Base-by-base conservation (phyloP, 1,140 invertebrate species). In the Drosophila lacteicornis region DNA sequence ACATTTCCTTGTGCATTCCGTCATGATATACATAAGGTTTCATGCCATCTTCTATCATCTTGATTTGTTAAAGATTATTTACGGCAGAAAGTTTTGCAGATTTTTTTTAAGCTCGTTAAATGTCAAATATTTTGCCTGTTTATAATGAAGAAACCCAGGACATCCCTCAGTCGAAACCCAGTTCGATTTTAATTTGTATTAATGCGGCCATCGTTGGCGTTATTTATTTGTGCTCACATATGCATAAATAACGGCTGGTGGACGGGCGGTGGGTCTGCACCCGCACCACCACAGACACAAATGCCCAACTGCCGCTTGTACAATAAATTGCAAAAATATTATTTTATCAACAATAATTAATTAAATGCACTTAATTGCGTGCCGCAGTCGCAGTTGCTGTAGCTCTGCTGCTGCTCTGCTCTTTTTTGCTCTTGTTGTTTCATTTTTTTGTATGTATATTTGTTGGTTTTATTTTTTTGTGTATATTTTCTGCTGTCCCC, bases 281-380 rank as follows among this genome's bases (percentile, higher is more conserved):
- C 8, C 45, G n/a, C 40, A 19, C 63, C 38, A 40, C 45, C 19
- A 42, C 77, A 38, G 51, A 53, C 77, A 58, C 59, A 49, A 68
- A 46, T 63, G 57, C 55, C 63, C 76, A 60, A 43, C 68, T 69
- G 66, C 65, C 75, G 71, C 73, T 81, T 66, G 67, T 66, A 90
- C 85, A 90, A 90, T 90, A 90, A 90, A 90, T 90, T 90, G 85
- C 85, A 79, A 90, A 90, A 90, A 90, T 90, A 90, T 90, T 90
- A 90, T 90, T 90, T 90, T 90, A 90, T 90, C 85, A 90, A 90
- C 85, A 90, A 90, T 90, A 90, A 90, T 90, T 90, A 90, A 90
- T 90, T 90, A 90, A 90, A 90, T 84, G 85, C 85, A 90, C 85
- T 90, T 90, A 90, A 90, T 90, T 90, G 85, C 85, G 85, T 85